Base-by-base conservation (phyloP, 2,888 invertebrate species). In the Thereva unica region DNA sequence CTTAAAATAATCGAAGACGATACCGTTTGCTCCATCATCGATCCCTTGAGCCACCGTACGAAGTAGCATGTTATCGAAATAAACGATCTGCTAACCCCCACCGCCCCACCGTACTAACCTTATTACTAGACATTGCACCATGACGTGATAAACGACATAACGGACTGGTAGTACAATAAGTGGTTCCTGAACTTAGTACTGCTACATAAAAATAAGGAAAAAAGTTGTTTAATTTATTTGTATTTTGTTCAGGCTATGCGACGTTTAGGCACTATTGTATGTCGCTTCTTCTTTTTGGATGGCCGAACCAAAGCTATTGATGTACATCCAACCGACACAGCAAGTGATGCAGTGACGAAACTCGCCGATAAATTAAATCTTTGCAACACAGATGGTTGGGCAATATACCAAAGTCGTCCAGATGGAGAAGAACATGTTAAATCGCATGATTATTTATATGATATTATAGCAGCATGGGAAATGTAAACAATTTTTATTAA, bases 391-490 rank as follows among this genome's bases (percentile, higher is more conserved):
- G 93, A 95, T 71, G 97, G 97, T 64, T 97, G 97, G 97, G 95
- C 96, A 0, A 91, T 97, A 71, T 97, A 94, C 80, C 91, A 95
- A 80, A 92, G 92, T 75, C 84, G 93, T 4, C 90, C 90, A 0
- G 92, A 92, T 72, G 88, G 89, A 1, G 95, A 96, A 78, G 92
- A 95, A 74, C 95, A 95, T 75, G 93, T 97, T 34, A 86, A 93
- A 56, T 91, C 92, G 1, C 92, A 94, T 78, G 93, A 95, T 78
- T 97, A 94, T 78, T 82, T 97, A 0, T 95, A 96, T 74, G 97
- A 97, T 79, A 91, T 97, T 50, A 93, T 97, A 72, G 93, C 95
- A 0, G 91, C 92, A 9, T 97, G 97, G 97, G 96, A 97, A 83
- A 87, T 90, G 89, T 90, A 77, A 85, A 87, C 47, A 45, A 9